Conservation (phyloP, 2,113 vertebrate species). For the Halcyon senegalensis region DNA sequence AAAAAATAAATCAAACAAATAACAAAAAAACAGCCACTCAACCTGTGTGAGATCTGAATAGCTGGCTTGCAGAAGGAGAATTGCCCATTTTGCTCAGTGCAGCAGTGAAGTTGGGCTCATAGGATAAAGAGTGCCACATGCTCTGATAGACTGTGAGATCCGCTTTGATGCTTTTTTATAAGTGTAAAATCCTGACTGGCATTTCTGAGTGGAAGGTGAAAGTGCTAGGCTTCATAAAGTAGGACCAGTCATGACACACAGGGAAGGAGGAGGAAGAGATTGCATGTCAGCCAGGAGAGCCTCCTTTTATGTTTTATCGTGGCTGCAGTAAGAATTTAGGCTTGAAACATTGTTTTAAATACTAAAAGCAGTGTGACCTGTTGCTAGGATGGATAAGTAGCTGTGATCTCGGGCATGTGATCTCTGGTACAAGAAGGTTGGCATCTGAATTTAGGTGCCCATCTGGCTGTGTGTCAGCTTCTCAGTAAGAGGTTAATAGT, state of each 20-base stretch:
- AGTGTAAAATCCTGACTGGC: neutral
- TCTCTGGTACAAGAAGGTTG: neutral
- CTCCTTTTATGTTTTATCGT: neutral
- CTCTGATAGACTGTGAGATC: neutral
- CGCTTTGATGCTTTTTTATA: neutral
- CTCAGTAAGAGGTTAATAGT: neutral
- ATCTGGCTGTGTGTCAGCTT: neutral
- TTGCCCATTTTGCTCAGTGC: constrained; percentile 38
- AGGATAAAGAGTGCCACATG: neutral
- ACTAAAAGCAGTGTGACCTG: neutral
- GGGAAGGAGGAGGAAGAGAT: neutral
- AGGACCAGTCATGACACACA: neutral
- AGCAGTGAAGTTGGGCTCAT: neutral
- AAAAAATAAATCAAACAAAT: neutral
- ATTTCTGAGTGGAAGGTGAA: neutral
- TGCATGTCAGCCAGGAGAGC: neutral
- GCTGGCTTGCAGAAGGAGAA: constrained; percentile 48
- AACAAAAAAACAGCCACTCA: neutral
- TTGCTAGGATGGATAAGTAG: neutral
- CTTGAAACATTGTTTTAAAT: neutral
- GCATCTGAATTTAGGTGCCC: neutral
- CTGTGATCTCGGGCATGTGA: neutral
- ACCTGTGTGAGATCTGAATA: neutral
- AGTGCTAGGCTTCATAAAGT: neutral
- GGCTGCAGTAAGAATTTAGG: neutral